These are phyloP conservation scores for Gorsachius goisagi DNA, from an alignment of 2,113 vertebrate species.

Conservation along the genomic window DNA sequence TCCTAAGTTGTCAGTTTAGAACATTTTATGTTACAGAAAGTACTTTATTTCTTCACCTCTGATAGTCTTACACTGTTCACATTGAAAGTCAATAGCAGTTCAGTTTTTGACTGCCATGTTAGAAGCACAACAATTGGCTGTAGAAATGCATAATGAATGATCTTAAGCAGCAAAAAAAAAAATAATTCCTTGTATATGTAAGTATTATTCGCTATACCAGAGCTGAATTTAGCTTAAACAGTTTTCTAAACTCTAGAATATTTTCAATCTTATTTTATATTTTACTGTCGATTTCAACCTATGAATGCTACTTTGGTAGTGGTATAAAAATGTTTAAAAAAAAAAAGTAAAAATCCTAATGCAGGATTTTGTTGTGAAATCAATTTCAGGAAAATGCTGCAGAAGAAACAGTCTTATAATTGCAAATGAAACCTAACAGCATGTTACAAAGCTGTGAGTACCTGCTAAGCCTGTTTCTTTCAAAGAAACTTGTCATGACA, in stretches of 20 bases:
- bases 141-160: not conserved
- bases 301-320: not conserved
- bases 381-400: not conserved
- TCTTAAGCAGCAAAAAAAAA: not conserved
- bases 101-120: not conserved
- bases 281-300: not conserved
- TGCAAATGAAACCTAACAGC: not conserved
- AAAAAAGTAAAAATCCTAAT: not conserved
- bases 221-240: not conserved
- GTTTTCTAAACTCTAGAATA: not conserved
- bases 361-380: not conserved
- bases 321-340: not conserved
- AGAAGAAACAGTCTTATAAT: not conserved
- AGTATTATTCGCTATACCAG: not conserved
- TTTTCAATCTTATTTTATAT: not conserved
- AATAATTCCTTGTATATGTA: not conserved
- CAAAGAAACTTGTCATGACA: not conserved
- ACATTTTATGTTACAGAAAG: not conserved
- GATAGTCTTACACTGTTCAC: not conserved
- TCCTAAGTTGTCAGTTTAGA: not conserved
- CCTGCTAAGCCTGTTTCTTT: not conserved
- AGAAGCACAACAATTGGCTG: not conserved
- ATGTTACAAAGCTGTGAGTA: not conserved
- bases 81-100: not conserved
- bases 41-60: not conserved